A percentile compares a stretch with the other conserved stretches of the same genome.
Conservation (phyloP, 2,113 vertebrate species). For the Phalacrocorax aristotelis region DNA sequence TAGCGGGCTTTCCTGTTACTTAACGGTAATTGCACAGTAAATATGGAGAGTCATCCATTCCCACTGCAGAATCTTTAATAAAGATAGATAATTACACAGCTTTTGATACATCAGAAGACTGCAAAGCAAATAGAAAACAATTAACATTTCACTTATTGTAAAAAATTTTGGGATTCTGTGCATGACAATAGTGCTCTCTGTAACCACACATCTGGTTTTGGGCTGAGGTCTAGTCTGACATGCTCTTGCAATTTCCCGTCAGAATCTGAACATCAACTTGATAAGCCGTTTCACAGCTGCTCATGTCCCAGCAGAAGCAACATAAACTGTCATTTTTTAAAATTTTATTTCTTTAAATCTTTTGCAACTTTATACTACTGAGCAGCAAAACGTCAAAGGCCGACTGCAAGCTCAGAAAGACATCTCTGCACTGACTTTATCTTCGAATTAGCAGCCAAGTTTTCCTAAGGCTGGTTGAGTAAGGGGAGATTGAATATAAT, state of each 20-base stretch:
- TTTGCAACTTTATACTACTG: background rate
- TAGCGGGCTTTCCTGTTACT: background rate
- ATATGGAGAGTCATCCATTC: background rate
- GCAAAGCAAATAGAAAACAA: background rate
- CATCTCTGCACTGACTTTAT: background rate
- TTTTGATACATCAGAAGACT: background rate
- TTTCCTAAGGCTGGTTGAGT: accelerated
- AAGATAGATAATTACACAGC: background rate
- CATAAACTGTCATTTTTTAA: background rate
- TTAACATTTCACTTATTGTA: background rate
- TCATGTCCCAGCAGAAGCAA: background rate
- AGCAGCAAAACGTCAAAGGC: background rate
- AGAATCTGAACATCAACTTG: background rate
- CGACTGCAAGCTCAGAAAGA: background rate
- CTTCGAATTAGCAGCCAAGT: background rate
- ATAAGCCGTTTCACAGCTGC: background rate
- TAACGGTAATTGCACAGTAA: background rate
- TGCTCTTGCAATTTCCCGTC: background rate
- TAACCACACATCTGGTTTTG: background rate
- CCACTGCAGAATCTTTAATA: background rate
- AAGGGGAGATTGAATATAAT: background rate
- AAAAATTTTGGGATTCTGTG: background rate
- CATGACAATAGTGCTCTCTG: background rate
- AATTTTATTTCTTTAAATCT: background rate
- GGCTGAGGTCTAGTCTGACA: background rate